These are phyloP conservation scores for Lepidothrix coronata DNA, from an alignment of 2,113 vertebrate genomes.

Conservation along the genomic window DNA sequence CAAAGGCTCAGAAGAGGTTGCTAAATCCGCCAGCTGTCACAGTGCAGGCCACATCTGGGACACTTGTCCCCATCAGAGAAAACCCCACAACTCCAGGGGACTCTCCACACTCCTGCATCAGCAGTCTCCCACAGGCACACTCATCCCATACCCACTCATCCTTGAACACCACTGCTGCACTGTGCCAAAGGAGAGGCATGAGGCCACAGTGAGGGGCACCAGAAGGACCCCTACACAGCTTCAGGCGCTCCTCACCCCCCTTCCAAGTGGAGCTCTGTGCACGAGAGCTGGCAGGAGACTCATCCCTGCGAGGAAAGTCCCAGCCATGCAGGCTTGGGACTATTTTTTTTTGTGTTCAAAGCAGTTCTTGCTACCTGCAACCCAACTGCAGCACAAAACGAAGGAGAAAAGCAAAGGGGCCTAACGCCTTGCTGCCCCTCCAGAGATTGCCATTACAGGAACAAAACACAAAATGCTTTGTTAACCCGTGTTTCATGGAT, in stretches of 20 bases:
- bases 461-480: background rate
- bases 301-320: background rate
- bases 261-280: rapidly evolving
- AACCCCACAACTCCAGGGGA: background rate
- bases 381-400: background rate
- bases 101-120: background rate
- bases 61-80: background rate
- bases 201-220: background rate
- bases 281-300: background rate
- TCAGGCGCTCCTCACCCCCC: rapidly evolving
- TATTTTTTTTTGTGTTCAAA: background rate
- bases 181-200: rapidly evolving
- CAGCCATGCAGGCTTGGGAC: background rate
- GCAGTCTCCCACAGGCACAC: background rate
- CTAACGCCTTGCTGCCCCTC: background rate
- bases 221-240: background rate
- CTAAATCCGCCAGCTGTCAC: background rate
- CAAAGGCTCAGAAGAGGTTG: background rate
- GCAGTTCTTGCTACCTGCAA: background rate
- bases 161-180: background rate
- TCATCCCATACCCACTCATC: background rate
- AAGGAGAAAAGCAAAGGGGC: background rate
- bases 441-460: background rate
- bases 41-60: background rate
- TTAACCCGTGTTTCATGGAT: rapidly evolving